A percentile compares a stretch with the other conserved stretches of the same genome.
Conservation (phyloP, 2,113 vertebrate genomes). For the Nestor notabilis region DNA sequence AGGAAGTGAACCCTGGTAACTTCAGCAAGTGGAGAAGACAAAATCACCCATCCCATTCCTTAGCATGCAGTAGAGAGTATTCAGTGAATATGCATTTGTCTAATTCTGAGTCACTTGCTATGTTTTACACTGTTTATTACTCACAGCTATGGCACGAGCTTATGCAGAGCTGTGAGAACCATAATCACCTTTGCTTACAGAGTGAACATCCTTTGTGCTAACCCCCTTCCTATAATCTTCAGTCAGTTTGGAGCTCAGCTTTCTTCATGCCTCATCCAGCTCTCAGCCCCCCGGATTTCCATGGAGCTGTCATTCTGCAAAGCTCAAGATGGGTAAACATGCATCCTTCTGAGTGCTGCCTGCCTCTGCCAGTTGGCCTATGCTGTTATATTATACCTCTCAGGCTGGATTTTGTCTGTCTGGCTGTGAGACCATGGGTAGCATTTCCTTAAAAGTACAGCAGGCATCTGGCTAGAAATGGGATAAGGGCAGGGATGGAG, state of each 20-base stretch:
- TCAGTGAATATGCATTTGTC: neutral
- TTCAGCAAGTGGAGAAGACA: neutral
- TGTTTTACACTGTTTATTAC: neutral
- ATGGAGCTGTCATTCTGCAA: neutral
- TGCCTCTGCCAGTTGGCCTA: neutral
- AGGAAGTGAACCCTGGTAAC: neutral
- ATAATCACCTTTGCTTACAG: neutral
- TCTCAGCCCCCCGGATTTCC: neutral
- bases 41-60: neutral
- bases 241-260: neutral
- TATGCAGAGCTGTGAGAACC: neutral
- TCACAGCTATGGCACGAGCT: neutral
- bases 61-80: neutral
- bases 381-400: conserved; percentile 6
- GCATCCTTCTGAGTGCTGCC: neutral
- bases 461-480: neutral
- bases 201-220: neutral
- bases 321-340: neutral
- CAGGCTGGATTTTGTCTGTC: conserved; percentile 22
- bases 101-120: neutral
- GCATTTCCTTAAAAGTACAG: conserved; percentile 63
- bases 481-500: neutral
- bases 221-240: neutral
- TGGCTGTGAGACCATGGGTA: neutral
- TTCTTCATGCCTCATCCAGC: neutral